Evolutionary conservation across 2,888 invertebrate genomes (phyloP), one percentile per base, ranked within the genome.

Genomic region (Coenonympha arcania): DNA sequence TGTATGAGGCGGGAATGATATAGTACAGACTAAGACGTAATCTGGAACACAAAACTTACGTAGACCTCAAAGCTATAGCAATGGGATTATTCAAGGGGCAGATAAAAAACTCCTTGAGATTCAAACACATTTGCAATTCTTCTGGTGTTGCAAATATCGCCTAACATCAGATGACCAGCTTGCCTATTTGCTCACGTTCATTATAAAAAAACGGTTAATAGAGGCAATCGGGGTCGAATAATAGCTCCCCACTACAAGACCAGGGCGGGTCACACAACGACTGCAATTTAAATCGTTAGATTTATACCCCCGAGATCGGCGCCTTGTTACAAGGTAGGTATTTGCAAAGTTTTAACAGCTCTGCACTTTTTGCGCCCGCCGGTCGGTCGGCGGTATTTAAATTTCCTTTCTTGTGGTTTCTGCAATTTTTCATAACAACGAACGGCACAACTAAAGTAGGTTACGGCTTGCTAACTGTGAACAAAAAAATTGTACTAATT

Each of bases 391-490:
- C 45, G 36, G 45, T 45, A 36, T 45, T 45, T 45, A 45, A 45
- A 28, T 45, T 45, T 45, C 28, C 36, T 45, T 45, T 45, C 45
- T 45, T 45, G 36, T 36, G 45, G 28, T 22, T n/a, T 41, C 30
- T 43, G 36, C 49, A 44, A 44, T 43, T 49, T 49, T 49, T 45
- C 45, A 45, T 45, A 45, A 45, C 36, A 26, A 28, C 36, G 36
- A 26, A 28, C 36, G 36, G 24, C 28, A 28, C 37, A n/a, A 18
- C 28, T 37, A 33, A 45, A 45, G 37, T 45, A 24, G 45, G 36
- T 37, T 45, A 45, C 45, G 18, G 28, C 37, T 45, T 45, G 45
- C 36, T 45, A 37, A 45, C 45, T 36, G 37, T 28, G 36, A 37
- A 26, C 36, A 45, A 45, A 42, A n/a, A 44, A 44, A 34, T 36